phyloP scores from a whole-genome alignment of 2,888 invertebrate species.

The Metallyticus violacea region DNA sequence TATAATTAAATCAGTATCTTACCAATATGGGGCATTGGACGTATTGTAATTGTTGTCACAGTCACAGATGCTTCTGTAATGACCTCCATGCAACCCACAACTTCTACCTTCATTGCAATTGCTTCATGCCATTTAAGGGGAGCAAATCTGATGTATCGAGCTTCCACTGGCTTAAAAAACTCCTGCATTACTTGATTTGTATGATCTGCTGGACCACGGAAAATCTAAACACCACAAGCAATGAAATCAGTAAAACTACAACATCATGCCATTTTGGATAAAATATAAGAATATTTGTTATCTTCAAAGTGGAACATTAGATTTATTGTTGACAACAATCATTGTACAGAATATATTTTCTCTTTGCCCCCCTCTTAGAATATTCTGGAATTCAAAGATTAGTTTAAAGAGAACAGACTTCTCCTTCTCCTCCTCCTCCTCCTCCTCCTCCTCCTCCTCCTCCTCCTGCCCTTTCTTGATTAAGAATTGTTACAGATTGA shows the following conservation, averaged over 20 bases:
- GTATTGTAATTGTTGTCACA: not conserved
- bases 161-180: constrained; percentile 71
- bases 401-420: too few species aligned
- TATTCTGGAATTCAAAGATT: too few species aligned
- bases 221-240: constrained; percentile 50
- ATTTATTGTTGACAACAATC: too few species aligned
- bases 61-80: constrained; percentile 3
- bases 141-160: constrained; percentile 65
- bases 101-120: constrained; percentile 66
- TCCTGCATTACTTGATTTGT: constrained; percentile 58
- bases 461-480: too few species aligned
- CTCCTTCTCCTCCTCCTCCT: too few species aligned
- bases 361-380: too few species aligned
- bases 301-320: too few species aligned
- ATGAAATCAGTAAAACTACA: too few species aligned
- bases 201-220: constrained; percentile 68
- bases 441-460: too few species aligned
- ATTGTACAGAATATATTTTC: too few species aligned
- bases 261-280: not conserved
- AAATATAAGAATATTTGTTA: too few species aligned
- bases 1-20: not conserved
- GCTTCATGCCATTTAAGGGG: constrained; percentile 73
- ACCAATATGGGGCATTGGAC: not conserved
- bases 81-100: constrained; percentile 64
- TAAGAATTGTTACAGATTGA: too few species aligned